These are phyloP conservation scores for Excalfactoria chinensis DNA, from an alignment of 2,113 vertebrate genomes.

Conservation along the genomic window DNA sequence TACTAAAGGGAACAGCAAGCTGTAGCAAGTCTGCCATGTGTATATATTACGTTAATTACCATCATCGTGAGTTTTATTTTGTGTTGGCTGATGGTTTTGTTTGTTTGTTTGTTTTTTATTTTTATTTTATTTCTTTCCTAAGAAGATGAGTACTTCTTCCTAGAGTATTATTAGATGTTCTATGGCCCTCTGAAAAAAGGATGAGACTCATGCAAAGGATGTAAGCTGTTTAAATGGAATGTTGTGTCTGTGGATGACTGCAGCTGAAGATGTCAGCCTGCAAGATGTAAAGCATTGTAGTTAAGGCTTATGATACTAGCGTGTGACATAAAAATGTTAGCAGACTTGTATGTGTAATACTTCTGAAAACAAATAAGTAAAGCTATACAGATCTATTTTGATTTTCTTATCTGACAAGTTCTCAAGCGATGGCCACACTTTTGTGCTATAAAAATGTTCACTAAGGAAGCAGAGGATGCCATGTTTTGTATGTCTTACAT, in stretches of 20 bases:
- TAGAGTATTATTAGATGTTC: not conserved
- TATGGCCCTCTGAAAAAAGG: not conserved
- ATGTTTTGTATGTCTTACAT: not conserved
- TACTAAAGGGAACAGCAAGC: not conserved
- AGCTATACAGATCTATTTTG: not conserved
- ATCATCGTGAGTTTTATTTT: not conserved
- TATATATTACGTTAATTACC: not conserved
- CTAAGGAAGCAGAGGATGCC: not conserved
- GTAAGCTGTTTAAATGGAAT: not conserved
- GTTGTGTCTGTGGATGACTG: not conserved
- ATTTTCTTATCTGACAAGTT: not conserved
- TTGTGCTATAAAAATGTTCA: not conserved
- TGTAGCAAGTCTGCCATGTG: not conserved
- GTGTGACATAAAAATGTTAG: not conserved
- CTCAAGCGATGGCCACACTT: fast-evolving
- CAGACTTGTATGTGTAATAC: not conserved
- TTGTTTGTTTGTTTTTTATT: too few relatives aligned
- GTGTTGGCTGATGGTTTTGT: too few relatives aligned
- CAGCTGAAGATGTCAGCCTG: not conserved
- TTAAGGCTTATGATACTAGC: not conserved
- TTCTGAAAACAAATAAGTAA: not conserved
- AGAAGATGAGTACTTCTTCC: not conserved
- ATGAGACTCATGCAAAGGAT: not conserved
- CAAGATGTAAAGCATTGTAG: not conserved
- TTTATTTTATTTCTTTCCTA: not conserved